Conservation (phyloP, 2,113 vertebrate species). For the western clawed frog (Xenopus tropicalis) region DNA sequence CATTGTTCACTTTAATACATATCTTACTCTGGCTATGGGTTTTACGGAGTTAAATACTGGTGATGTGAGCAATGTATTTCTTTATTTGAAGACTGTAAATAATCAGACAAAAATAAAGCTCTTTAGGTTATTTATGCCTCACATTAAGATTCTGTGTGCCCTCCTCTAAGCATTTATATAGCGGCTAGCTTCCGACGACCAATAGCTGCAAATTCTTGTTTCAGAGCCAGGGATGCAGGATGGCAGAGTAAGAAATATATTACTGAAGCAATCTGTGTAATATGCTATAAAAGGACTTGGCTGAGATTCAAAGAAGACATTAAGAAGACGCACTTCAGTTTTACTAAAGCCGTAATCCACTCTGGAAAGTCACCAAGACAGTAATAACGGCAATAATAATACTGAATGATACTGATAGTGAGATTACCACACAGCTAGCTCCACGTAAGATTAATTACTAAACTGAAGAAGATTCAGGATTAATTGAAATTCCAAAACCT, state of each 20-base stretch:
- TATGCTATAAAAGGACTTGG: slow-evolving; percentile 37
- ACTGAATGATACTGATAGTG: slow-evolving; percentile 11
- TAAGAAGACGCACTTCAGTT: slow-evolving; percentile 34
- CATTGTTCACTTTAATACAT: too few relatives aligned
- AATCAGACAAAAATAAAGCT: too few relatives aligned
- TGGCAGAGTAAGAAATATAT: slow-evolving; percentile 9
- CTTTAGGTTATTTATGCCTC: too few relatives aligned
- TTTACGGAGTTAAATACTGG: too few relatives aligned
- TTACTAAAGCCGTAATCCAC: not conserved
- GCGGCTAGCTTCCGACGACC: not conserved
- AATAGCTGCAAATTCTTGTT: slow-evolving; percentile 7
- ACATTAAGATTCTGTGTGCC: not conserved
- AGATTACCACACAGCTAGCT: not conserved
- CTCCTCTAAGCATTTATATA: not conserved
- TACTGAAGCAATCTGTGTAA: slow-evolving; percentile 30
- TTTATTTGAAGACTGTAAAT: too few relatives aligned
- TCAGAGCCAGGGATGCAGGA: not conserved
- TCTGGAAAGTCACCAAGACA: slow-evolving; percentile 28
- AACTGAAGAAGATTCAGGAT: not conserved
- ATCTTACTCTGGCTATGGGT: too few relatives aligned
- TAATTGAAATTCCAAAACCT: not conserved
- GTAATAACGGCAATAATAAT: slow-evolving; percentile 11
- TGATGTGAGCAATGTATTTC: too few relatives aligned
- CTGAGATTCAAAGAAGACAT: slow-evolving; percentile 36
- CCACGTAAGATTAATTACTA: slow-evolving; percentile 19